Percentiles rank a stretch among this genome's conserved stretches.
phyloP scores from a whole-genome alignment of 2,888 invertebrate species.

The Dasysyrphus tricinctus region DNA sequence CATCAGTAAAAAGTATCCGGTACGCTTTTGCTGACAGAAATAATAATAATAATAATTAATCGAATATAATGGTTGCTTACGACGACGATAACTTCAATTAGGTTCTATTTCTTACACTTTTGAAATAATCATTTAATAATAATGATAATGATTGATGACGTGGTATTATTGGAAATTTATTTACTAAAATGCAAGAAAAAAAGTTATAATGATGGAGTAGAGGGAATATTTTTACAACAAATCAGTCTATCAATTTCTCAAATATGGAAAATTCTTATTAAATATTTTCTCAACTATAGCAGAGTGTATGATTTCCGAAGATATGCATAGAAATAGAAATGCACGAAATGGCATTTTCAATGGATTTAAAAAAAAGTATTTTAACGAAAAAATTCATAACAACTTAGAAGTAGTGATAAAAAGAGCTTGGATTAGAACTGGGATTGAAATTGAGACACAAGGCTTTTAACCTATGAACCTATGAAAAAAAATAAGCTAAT shows the following conservation, averaged over 20 bases:
- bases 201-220: neutral
- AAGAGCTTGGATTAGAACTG: too few relatives aligned
- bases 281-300: too few relatives aligned
- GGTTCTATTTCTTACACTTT: slow-evolving; percentile 21
- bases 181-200: neutral
- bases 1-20: slow-evolving; percentile 27
- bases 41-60: slow-evolving; percentile 36
- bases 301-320: too few relatives aligned
- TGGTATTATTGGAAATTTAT: neutral
- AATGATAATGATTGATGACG: slow-evolving; percentile 6
- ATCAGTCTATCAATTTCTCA: neutral
- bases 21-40: slow-evolving; percentile 31
- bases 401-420: too few relatives aligned
- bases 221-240: neutral
- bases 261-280: too few relatives aligned
- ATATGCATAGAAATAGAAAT: too few relatives aligned
- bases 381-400: too few relatives aligned
- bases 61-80: slow-evolving; percentile 20
- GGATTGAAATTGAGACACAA: too few relatives aligned
- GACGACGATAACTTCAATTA: slow-evolving; percentile 20
- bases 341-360: too few relatives aligned
- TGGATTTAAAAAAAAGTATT: too few relatives aligned
- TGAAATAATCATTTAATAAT: slow-evolving; percentile 24
- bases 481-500: too few relatives aligned
- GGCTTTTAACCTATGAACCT: too few relatives aligned